phyloP scores from a whole-genome alignment of 2,797 vertebrate species.

The Sciurus vulgaris region DNA sequence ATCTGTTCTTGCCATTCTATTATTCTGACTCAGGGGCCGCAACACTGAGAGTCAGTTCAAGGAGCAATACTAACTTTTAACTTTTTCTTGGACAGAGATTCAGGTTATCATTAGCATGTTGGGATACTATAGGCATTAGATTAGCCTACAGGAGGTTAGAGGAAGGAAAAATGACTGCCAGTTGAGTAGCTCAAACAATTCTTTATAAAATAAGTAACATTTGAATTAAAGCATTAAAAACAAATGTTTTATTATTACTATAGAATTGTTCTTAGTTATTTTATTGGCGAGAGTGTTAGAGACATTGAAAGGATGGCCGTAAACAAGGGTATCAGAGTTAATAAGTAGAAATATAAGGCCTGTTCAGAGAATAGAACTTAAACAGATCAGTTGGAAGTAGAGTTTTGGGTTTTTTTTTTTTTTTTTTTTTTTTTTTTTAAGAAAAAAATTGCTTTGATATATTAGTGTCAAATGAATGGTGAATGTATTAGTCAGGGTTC shows the following conservation, averaged over 20 bases:
- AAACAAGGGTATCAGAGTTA: not conserved
- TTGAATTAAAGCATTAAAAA: not conserved
- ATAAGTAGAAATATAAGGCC: not conserved
- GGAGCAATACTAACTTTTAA: not conserved
- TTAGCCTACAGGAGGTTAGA: not conserved
- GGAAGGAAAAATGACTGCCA: not conserved
- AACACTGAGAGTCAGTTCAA: not conserved
- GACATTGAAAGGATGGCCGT: not conserved
- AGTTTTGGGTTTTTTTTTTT: not conserved
- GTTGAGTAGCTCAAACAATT: not conserved
- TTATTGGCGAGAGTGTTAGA: not conserved
- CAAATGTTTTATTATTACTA: not conserved
- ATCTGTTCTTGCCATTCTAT: not conserved
- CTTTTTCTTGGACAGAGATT: not conserved
- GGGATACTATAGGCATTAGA: not conserved
- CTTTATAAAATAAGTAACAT: not conserved
- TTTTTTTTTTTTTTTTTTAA: not conserved
- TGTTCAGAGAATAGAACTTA: not conserved
- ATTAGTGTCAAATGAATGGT: not conserved
- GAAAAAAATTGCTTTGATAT: not conserved
- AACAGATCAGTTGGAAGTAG: not conserved
- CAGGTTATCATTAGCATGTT: not conserved
- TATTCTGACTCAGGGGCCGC: not conserved
- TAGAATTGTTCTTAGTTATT: not conserved
- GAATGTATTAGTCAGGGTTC: not conserved